These are phyloP conservation scores for Agrochola circellaris DNA, from an alignment of 2,888 invertebrate species.

Conservation along the genomic window DNA sequence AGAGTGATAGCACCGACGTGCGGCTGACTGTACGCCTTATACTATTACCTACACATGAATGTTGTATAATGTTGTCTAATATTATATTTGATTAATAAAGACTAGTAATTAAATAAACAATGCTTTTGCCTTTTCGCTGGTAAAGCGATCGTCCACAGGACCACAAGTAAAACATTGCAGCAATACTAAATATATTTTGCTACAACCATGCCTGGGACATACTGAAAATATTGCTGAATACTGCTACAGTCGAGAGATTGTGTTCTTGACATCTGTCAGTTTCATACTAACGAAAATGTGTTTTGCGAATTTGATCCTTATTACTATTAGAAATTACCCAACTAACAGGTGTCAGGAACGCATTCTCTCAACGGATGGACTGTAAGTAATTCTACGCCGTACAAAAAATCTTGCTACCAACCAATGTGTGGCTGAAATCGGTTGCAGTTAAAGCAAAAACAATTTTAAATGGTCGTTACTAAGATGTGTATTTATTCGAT, in stretches of 20 bases:
- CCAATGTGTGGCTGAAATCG: neutral
- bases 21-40: neutral
- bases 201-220: neutral
- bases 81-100: neutral
- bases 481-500: slow-evolving; percentile 23
- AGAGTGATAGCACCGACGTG: neutral
- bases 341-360: too few species aligned
- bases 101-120: neutral
- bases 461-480: neutral
- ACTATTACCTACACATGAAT: neutral
- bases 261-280: too few species aligned
- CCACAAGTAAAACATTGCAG: neutral
- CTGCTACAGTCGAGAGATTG: too few species aligned
- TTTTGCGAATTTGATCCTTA: too few species aligned
- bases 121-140: neutral
- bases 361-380: neutral
- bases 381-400: neutral
- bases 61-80: neutral
- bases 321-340: too few species aligned
- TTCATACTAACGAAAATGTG: too few species aligned
- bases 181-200: neutral
- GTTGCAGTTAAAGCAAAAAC: neutral
- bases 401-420: neutral
- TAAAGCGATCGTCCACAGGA: neutral
- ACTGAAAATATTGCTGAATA: neutral